These are phyloP conservation scores for Picathartes gymnocephalus DNA, from an alignment of 2,113 vertebrate genomes.

Conservation along the genomic window DNA sequence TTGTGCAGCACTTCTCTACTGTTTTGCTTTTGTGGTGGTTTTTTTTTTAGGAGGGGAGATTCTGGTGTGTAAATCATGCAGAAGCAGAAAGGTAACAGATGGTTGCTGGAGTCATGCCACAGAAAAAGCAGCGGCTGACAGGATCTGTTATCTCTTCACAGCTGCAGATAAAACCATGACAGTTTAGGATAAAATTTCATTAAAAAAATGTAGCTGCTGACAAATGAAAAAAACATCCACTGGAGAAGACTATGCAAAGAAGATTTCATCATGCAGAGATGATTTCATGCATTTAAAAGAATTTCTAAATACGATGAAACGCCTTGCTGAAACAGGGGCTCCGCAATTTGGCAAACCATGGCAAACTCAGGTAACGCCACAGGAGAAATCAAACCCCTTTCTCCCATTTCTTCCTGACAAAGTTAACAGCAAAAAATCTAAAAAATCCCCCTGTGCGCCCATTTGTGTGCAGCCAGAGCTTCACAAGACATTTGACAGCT, in stretches of 20 bases:
- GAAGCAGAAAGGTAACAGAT: neutral
- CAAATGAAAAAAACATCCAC: neutral
- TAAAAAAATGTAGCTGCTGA: neutral
- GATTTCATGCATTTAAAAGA: neutral
- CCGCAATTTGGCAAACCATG: neutral
- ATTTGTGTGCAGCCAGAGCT: neutral
- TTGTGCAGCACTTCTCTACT: neutral
- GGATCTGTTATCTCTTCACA: neutral
- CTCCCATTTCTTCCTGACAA: neutral
- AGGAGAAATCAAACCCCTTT: neutral
- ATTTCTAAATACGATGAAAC: neutral
- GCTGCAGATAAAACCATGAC: neutral
- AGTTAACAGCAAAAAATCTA: neutral
- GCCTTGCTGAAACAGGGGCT: neutral
- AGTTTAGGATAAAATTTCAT: conserved; percentile 2
- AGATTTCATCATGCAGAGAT: neutral
- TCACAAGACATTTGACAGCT: neutral
- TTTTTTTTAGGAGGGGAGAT: neutral
- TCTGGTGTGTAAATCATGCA: neutral
- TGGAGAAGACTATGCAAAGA: neutral
- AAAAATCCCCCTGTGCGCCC: neutral
- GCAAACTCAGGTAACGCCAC: neutral
- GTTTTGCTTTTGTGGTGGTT: neutral
- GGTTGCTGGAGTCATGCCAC: neutral
- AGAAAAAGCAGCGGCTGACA: neutral